phyloP scores from a whole-genome alignment of 1,140 invertebrate species.

The Scaptodrosophila lebanonensis region DNA sequence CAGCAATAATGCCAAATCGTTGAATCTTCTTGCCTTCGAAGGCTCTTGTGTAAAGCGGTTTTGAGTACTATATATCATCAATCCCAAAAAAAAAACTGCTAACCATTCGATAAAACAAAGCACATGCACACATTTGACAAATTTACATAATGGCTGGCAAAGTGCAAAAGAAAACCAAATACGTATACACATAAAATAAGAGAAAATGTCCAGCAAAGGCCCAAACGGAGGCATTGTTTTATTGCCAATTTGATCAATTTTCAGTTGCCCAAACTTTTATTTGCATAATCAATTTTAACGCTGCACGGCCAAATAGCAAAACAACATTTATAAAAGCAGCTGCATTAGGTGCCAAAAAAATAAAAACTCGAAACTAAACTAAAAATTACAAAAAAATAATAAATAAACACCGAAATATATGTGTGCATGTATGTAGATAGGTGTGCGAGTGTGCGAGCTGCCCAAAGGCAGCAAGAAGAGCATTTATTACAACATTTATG shows the following conservation, averaged over 20 bases:
- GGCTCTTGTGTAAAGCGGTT: no score
- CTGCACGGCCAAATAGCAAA: conserved; percentile 21
- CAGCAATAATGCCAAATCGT: no score
- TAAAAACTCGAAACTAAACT: background rate
- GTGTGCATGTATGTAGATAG: no score
- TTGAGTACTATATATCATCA: no score
- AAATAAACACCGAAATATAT: background rate
- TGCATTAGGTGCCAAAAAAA: background rate
- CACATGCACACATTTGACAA: no score
- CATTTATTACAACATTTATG: conserved; percentile 50
- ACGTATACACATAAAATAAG: conserved; percentile 10
- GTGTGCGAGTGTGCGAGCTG: no score
- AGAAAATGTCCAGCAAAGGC: conserved; percentile 4
- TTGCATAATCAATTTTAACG: conserved; percentile 41
- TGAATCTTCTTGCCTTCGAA: no score
- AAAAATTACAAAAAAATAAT: background rate
- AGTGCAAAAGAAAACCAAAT: conserved; percentile 3
- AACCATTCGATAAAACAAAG: conserved; percentile 13
- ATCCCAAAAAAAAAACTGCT: background rate
- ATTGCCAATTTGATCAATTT: conserved; percentile 40
- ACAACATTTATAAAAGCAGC: conserved; percentile 18
- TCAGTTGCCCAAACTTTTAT: conserved; percentile 44
- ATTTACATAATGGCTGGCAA: conserved; percentile 29
- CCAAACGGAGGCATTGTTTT: conserved; percentile 37
- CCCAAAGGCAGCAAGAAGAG: conserved; percentile 13